These are phyloP conservation scores for Lepidocyrtinus sp. DNA, from an alignment of 2,888 invertebrate genomes.

Conservation along the genomic window DNA sequence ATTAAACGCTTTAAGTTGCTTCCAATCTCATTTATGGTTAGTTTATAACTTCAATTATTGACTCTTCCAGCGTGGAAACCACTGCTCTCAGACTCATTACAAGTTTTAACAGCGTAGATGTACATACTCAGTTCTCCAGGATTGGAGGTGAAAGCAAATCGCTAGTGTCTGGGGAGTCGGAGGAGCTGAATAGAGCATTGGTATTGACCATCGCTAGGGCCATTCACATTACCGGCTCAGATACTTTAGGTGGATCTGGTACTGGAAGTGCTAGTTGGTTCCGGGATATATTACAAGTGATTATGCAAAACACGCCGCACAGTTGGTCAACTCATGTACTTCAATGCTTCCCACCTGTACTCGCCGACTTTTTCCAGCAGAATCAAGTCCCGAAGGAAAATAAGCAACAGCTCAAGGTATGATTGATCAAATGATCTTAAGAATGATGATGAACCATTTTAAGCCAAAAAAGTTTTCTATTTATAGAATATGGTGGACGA, in stretches of 20 bases:
- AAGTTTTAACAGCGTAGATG: slow-evolving; percentile 93
- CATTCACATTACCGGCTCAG: slow-evolving; percentile 89
- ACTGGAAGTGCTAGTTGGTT: slow-evolving; percentile 81
- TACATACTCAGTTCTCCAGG: slow-evolving; percentile 92
- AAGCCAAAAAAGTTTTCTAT: too few species aligned
- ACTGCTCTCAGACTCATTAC: slow-evolving; percentile 89
- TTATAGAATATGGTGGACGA: slow-evolving; percentile 89
- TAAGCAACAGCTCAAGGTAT: slow-evolving; percentile 86
- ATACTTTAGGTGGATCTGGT: slow-evolving; percentile 52
- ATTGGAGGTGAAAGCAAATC: slow-evolving; percentile 94
- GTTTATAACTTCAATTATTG: too few species aligned
- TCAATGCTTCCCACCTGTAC: slow-evolving; percentile 90
- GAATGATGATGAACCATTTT: too few species aligned
- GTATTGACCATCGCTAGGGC: slow-evolving; percentile 94
- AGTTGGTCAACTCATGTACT: slow-evolving; percentile 95
- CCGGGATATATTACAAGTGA: slow-evolving; percentile 88
- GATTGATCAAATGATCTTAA: too few species aligned
- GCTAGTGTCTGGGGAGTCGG: slow-evolving; percentile 92
- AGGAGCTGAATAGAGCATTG: slow-evolving; percentile 93
- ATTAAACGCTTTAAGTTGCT: slow-evolving; percentile 56
- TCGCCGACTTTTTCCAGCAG: slow-evolving; percentile 91
- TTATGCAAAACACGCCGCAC: slow-evolving; percentile 95
- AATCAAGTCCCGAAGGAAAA: slow-evolving; percentile 90
- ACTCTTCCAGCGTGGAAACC: slow-evolving; percentile 82
- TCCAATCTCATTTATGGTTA: slow-evolving; percentile 63